Conservation (phyloP, 2,797 vertebrate species). For the Oreochromis mossambicus region DNA sequence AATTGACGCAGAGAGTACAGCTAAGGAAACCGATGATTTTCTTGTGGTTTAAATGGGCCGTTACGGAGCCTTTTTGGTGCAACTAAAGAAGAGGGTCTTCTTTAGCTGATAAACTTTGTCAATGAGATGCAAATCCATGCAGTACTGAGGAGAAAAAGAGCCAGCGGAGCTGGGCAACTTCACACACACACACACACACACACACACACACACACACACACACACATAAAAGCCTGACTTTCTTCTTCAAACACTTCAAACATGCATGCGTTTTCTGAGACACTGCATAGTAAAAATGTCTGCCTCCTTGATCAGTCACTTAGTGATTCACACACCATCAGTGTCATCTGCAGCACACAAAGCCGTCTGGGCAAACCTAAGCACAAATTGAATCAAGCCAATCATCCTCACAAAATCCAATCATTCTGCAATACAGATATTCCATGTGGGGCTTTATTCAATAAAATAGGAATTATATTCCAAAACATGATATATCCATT, state of each 20-base stretch:
- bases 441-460: conserved; percentile 15
- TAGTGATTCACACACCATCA: conserved; percentile 1
- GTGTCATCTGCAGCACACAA: conserved; percentile 12
- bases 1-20: background rate
- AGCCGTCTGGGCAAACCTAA: conserved; percentile 3
- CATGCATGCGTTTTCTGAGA: conserved; percentile 14
- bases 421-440: conserved; percentile 45
- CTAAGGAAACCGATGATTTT: background rate
- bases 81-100: conserved; percentile 2
- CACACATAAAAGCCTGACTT: conserved; percentile 24
- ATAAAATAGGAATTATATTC: conserved; percentile 18
- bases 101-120: conserved; percentile 51
- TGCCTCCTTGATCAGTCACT: conserved; percentile 38
- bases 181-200: background rate
- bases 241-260: conserved; percentile 20
- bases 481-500: conserved; percentile 17
- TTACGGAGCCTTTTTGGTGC: conserved; percentile 24
- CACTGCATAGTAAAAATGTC: background rate
- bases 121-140: conserved; percentile 73
- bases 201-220: no score
- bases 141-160: conserved; percentile 35
- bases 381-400: conserved; percentile 57
- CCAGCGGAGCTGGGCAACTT: conserved; percentile 5
- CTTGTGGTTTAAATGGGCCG: conserved; percentile 3
- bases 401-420: conserved; percentile 47